Evolutionary conservation across 92 coral and sea anemone genomes (phyloP), one percentile per base, ranked within the genome.

Genomic region (Phymanthus crucifer): DNA sequence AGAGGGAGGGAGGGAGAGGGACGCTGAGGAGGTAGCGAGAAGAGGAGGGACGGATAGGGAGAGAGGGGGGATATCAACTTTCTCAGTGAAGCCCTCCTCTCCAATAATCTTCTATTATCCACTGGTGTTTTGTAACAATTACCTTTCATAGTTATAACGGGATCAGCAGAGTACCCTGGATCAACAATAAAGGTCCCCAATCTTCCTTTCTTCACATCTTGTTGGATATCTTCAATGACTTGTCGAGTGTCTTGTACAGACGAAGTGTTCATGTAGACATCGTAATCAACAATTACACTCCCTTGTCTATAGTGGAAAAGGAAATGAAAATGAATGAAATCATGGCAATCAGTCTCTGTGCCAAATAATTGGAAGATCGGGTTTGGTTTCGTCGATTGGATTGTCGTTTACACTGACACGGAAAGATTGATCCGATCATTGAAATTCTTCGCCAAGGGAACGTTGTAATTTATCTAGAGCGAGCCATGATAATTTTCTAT

Each of bases 71-170:
- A n/a, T n/a, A n/a, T n/a, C n/a, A n/a, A n/a, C n/a, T n/a, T n/a
- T n/a, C n/a, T 17, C 48, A 0, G 16, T 43, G 48, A 2, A 43
- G 48, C 14, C 48, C 14, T 43, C 48, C 48, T 10, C 18, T 43
- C 16, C 48, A 43, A 43, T 43, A 14, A 7, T 11, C 48, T 1
- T 2, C 48, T 54, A n/a, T n/a, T n/a, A n/a, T n/a, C n/a, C n/a
- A 0, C 23, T 54, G 26, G 27, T 54, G 64, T 19, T 54, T 7
- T 50, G 3, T 54, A 19, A 54, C 10, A 19, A 19, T 5, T 77
- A 77, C 81, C 81, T 77, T 77, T 77, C 38, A 61, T 61, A 19
- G 81, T 77, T 37, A 77, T 37, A 3, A 77, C 57, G 10, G 72
- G 57, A 50, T 40, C 72, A 38, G 65, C 38, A 5, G 81, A 36